Evolutionary conservation across 2,113 vertebrate species (phyloP).

Genomic region (Atlantisia rogersi): DNA sequence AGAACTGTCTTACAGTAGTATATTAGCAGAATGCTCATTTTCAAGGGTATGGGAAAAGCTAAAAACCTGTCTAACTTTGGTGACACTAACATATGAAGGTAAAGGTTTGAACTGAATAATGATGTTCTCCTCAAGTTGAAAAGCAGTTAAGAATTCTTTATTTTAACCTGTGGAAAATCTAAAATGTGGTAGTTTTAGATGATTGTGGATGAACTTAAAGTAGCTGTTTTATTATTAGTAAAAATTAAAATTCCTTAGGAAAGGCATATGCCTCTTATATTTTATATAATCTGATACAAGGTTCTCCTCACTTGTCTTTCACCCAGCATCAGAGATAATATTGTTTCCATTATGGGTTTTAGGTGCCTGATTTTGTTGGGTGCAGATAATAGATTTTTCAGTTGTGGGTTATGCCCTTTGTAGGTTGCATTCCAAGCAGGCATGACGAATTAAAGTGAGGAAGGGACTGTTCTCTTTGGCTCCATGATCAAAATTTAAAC

Average conservation of each 20-base stretch:
- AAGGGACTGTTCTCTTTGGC: background rate
- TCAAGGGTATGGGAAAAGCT: background rate
- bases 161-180: background rate
- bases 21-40: background rate
- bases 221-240: background rate
- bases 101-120: background rate
- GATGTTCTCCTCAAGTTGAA: background rate
- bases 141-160: background rate
- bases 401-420: background rate
- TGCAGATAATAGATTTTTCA: background rate
- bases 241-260: background rate
- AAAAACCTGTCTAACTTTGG: background rate
- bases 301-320: background rate
- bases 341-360: background rate
- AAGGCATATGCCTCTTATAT: background rate
- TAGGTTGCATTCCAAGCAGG: background rate
- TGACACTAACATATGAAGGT: background rate
- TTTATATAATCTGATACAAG: background rate
- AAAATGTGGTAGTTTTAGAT: background rate
- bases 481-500: background rate
- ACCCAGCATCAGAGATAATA: background rate
- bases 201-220: background rate
- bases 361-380: background rate
- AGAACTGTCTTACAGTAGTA: background rate
- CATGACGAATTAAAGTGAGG: background rate